Base-by-base conservation (phyloP, 2,797 vertebrate genomes). In the Aldrovandia affinis region DNA sequence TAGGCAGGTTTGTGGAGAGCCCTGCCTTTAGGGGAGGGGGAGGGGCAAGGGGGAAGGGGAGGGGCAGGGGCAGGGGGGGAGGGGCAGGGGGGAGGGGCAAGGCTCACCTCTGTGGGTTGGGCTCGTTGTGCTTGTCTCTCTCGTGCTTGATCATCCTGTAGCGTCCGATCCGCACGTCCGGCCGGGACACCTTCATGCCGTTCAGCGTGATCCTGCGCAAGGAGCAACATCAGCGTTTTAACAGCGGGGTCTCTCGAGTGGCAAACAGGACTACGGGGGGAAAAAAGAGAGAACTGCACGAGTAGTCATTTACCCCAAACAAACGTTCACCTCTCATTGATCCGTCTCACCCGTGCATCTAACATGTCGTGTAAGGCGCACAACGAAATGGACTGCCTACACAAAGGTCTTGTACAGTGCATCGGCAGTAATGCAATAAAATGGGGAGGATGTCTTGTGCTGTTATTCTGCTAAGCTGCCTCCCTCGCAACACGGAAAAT, bases 91-190 rank as follows among this genome's bases (percentile, higher is more conserved):
- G 68, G 3, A 36, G 39, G 52, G 36, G 1, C 18, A 65, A 89
- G 88, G 88, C 93, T 96, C 95, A 99, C 98, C 98, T 98, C 94
- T 99, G 98, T 28, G 98, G 98, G 95, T 99, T 99, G 92, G 98
- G 98, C 91, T 99, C 98, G 14, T 99, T 99, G 96, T 99, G 97
- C 95, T 97, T 98, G 96, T 99, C 98, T 33, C 98, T 95, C 90
- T 99, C 98, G 22, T 99, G 98, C 94, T 99, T 99, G 95, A 99
- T 99, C 98, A 99, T 99, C 93, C 98, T 97, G 94, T 99, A 99
- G 91, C 98, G 97, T 86, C 98, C 98, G 52, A 99, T 98, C 90
- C 97, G 97, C 89, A 97, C 96, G 89, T 99, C 98, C 12, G 98
- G 98, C 89, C 98, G 97, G 6, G 98, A 98, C 92, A 99, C 98